Base-by-base conservation (phyloP, 2,888 invertebrate genomes). In the Aquatica leii region DNA sequence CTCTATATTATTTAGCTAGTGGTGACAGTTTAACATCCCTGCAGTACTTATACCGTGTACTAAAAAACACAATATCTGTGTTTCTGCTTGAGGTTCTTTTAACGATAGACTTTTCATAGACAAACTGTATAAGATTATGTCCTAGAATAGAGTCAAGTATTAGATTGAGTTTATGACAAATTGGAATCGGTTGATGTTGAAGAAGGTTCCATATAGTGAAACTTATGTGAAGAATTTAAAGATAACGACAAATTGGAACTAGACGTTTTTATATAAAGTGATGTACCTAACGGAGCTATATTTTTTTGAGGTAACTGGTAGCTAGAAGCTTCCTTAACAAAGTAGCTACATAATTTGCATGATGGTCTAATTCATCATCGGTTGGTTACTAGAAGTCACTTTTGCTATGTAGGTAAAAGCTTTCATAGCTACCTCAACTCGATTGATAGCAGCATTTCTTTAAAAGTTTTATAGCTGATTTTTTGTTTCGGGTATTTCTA, bases 351-450 rank as follows among this genome's bases (percentile, higher is more conserved):
- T 41, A 41, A 2, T 41, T 41, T 41, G 15, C 41, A n/a, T n/a
- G 12, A 14, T 41, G 41, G 41, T 41, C 41, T 3, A 41, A 41
- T 41, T 41, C 41, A 41, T 41, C 41, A 40, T 40, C 40, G 40
- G 40, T 40, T 14, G 40, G 40, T 9, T 12, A 41, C 1, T 9
- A 3, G 41, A 41, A n/a, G 41, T 41, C 12, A 12, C 41, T 41
- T 14, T 41, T 14, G 41, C 14, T 41, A 41, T 41, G 17, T 12
- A 41, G 4, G 1, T 41, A 15, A 41, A 12, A 14, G 8, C 41
- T 41, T 41, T 41, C 1, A 41, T 41, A n/a, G 41, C 41, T 41
- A n/a, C n/a, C n/a, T 41, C 41, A 41, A 41, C 41, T 41, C 14
- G 41, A 41, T 41, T 12, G 4, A 41, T 3, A 41, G 8, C 1